Conservation (phyloP, 2,888 invertebrate species). For the Ganaspis brasiliensis region DNA sequence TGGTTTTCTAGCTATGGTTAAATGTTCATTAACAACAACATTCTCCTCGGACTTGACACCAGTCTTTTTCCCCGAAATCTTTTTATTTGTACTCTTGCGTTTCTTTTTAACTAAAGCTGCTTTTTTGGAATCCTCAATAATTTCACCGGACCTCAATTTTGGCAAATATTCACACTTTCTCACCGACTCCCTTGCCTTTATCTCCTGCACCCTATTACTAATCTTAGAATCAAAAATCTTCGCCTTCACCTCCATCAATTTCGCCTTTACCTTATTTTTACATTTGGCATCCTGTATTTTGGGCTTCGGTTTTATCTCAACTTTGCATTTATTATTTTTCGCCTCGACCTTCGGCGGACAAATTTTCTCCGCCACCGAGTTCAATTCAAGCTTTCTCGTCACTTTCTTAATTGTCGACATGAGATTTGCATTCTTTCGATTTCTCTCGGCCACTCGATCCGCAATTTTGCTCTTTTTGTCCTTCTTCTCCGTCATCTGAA, state of each 20-base stretch:
- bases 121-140: constrained; percentile 60
- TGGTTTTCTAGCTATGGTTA: constrained; percentile 78
- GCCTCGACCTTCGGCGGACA: constrained; percentile 53
- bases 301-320: constrained; percentile 60
- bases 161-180: constrained; percentile 45
- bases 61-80: constrained; percentile 76
- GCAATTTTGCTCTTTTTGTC: constrained; percentile 63
- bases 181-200: constrained; percentile 56
- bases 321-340: constrained; percentile 48
- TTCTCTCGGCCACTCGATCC: constrained; percentile 72
- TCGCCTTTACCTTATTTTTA: constrained; percentile 63
- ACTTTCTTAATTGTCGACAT: constrained; percentile 30
- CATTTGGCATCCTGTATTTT: constrained; percentile 64
- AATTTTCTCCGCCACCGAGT: constrained; percentile 54
- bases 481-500: constrained; percentile 75
- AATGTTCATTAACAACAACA: constrained; percentile 76
- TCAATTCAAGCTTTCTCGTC: constrained; percentile 21
- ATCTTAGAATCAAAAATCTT: constrained; percentile 60
- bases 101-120: constrained; percentile 69
- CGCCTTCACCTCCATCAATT: constrained; percentile 57
- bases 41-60: constrained; percentile 74
- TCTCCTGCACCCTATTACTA: constrained; percentile 58
- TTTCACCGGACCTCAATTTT: constrained; percentile 55
- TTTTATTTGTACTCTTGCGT: constrained; percentile 81
- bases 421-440: constrained; percentile 79